Base-by-base conservation (phyloP, 2,888 invertebrate species). In the Gonocerus acuteangulatus region DNA sequence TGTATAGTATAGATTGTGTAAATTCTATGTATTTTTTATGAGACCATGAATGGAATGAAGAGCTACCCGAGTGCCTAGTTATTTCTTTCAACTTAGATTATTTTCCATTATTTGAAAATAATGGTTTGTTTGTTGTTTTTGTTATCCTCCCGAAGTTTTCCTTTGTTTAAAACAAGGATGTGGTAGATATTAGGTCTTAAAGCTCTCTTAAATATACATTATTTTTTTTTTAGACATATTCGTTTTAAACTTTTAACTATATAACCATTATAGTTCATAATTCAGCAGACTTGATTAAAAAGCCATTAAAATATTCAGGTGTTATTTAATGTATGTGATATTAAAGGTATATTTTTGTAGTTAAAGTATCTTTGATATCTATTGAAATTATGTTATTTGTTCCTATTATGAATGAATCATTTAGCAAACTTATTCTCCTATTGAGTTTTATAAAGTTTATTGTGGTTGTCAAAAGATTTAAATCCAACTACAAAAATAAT, bases 261-360 rank as follows among this genome's bases (percentile, higher is more conserved):
- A 44, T 44, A 16, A 18, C 18, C 44, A 7, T 44, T 44, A 16
- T 44, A 44, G 15, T 15, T 44, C 15, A 16, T 44, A 11, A 34
- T 44, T 44, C 3, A 7, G 15, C 44, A 44, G 44, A 16, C 6
- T 44, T 7, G 4, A 4, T 27, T 27, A 4, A 9, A 9, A 27
- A 27, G 4, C 9, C 27, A 6, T 27, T 27, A 44, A 16, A 11
- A 44, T 13, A 3, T 15, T 11, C 15, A 27, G 4, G 4, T 27
- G 27, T 27, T 27, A 9, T 27, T 27, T 16, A 7, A 39, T 39
- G 22, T 52, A 42, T 52, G 42, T 52, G 36, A 52, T 52, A 21
- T 52, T 36, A 52, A 39, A 52, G 42, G 39, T 52, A 52, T 52
- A 52, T 52, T 52, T 52, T 52, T 52, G 21, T 52, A 52, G 52